Conservation (phyloP, 1,140 invertebrate genomes). For the Aphelenchoides avenae region DNA sequence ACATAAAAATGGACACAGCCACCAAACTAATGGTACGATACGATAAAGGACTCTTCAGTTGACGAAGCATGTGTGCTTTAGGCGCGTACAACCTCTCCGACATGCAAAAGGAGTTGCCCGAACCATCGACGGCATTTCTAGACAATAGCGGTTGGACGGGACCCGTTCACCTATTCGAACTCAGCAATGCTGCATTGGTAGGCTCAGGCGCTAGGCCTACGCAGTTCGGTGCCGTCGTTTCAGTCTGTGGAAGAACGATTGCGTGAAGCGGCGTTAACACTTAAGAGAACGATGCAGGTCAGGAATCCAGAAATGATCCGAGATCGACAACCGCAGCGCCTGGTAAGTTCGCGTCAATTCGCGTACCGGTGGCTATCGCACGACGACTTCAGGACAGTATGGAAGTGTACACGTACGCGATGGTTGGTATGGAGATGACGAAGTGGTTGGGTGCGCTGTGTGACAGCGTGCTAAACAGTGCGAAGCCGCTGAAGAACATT, state of each 20-base stretch:
- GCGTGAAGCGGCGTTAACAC: constrained; percentile 30
- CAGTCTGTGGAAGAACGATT: constrained; percentile 41
- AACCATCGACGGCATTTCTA: background rate
- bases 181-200: constrained; percentile 39
- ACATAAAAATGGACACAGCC: too few relatives aligned
- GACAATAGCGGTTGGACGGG: constrained; percentile 16
- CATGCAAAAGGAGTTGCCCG: constrained; percentile 15
- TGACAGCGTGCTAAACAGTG: constrained; percentile 54
- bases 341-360: constrained; percentile 22
- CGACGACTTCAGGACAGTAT: constrained; percentile 10
- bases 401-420: constrained; percentile 30
- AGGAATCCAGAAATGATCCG: constrained; percentile 32
- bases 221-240: too few relatives aligned
- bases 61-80: too few relatives aligned
- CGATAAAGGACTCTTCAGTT: too few relatives aligned
- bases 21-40: too few relatives aligned
- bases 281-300: constrained; percentile 35
- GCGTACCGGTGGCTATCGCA: constrained; percentile 5
- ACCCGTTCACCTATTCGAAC: constrained; percentile 28
- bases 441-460: constrained; percentile 68
- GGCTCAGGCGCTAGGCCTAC: too few relatives aligned
- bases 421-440: constrained; percentile 70
- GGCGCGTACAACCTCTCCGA: constrained; percentile 9
- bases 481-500: constrained; percentile 65
- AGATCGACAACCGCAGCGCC: constrained; percentile 32